phyloP scores from a whole-genome alignment of 92 coral and sea anemone species.

The Porites lobata region DNA sequence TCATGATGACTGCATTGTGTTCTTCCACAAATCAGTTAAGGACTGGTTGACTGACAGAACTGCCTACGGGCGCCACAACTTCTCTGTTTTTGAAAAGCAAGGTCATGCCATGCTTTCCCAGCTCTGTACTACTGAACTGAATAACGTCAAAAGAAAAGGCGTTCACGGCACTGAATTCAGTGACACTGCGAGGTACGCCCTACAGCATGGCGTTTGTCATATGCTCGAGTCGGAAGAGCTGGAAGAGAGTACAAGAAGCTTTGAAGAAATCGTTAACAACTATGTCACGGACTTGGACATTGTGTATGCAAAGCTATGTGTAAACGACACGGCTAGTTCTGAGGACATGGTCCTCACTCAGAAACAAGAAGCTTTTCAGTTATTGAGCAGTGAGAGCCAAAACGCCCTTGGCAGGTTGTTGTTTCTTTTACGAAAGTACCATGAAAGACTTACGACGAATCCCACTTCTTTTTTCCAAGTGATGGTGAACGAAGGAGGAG shows the following conservation, averaged over 20 bases:
- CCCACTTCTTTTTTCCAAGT: neutral
- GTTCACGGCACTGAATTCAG: neutral
- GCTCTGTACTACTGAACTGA: conserved; percentile 37
- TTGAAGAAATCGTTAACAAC: neutral
- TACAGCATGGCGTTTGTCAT: conserved; percentile 31
- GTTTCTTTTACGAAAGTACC: neutral
- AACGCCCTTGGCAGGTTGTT: neutral
- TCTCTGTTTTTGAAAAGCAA: conserved; percentile 35
- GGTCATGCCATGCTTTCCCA: conserved; percentile 59
- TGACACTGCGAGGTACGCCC: conserved; percentile 12
- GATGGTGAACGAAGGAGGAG: conserved; percentile 5
- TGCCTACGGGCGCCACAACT: conserved; percentile 23
- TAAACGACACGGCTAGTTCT: neutral
- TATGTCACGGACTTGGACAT: conserved; percentile 12
- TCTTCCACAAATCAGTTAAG: conserved; percentile 17
- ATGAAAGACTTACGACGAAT: neutral
- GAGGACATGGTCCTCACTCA: neutral
- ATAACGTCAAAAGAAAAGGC: conserved; percentile 8
- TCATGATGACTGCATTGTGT: no score
- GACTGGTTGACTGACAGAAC: conserved; percentile 52
- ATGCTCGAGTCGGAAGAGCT: conserved; percentile 3
- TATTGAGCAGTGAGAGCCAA: neutral
- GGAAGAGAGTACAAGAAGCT: conserved; percentile 11
- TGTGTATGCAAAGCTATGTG: conserved; percentile 21
- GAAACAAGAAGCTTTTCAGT: neutral